phyloP scores from a whole-genome alignment of 2,797 vertebrate genomes.

The Myotis planiceps region DNA sequence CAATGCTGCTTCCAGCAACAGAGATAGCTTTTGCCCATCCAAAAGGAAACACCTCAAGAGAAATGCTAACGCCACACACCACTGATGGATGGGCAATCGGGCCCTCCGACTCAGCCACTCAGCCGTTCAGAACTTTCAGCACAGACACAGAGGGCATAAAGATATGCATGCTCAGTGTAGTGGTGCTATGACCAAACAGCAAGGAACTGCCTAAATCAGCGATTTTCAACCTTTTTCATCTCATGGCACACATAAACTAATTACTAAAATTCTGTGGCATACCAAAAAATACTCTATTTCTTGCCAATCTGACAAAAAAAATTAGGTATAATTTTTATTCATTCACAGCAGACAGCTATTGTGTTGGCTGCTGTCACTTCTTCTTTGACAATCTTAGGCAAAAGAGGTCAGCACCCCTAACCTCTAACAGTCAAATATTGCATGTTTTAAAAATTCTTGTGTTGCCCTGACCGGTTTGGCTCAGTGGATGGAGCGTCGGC shows the following conservation, averaged over 20 bases:
- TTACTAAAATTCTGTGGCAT: background rate
- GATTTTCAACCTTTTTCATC: background rate
- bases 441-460: background rate
- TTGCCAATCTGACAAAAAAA: background rate
- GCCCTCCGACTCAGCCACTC: background rate
- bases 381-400: background rate
- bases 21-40: background rate
- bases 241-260: background rate
- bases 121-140: background rate
- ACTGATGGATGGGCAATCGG: fast-evolving
- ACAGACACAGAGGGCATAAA: background rate
- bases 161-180: fast-evolving
- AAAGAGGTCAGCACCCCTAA: background rate
- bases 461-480: too few relatives aligned
- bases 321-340: background rate
- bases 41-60: background rate
- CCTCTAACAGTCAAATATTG: background rate
- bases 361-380: background rate
- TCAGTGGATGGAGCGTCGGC: too few relatives aligned
- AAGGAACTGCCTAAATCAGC: background rate
- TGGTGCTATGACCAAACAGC: background rate
- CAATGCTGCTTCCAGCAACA: background rate
- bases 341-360: background rate
- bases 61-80: background rate
- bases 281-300: background rate